phyloP scores from a whole-genome alignment of 2,888 invertebrate species.

The Ormyrus rosae region DNA sequence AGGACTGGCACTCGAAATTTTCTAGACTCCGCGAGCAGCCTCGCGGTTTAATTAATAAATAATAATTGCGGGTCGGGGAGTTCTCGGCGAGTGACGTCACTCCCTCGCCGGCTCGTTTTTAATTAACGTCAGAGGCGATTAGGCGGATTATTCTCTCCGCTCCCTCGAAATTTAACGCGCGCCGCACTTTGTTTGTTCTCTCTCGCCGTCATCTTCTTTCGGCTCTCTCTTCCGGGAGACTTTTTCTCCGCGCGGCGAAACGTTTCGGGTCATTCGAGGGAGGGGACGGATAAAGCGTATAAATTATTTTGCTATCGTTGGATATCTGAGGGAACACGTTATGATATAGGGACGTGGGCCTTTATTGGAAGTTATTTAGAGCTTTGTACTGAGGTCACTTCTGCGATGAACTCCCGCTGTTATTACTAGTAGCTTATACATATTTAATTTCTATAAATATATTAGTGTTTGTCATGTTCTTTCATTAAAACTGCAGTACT shows the following conservation, averaged over 20 bases:
- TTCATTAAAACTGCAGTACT: too few species aligned
- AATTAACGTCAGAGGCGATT: constrained; percentile 53
- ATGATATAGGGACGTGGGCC: background rate
- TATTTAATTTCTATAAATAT: too few species aligned
- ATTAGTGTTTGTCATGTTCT: too few species aligned
- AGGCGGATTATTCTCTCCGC: constrained; percentile 28
- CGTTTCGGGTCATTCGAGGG: background rate
- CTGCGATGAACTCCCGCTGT: too few species aligned
- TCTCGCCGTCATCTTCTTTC: background rate
- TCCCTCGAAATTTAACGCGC: constrained; percentile 2
- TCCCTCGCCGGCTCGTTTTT: constrained; percentile 30
- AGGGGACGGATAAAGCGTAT: background rate
- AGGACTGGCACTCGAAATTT: background rate
- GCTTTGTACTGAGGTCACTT: too few species aligned
- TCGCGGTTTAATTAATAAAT: constrained; percentile 41
- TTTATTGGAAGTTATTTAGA: too few species aligned
- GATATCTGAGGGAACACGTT: constrained; percentile 10
- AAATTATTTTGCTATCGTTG: constrained; percentile 36
- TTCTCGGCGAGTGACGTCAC: constrained; percentile 18
- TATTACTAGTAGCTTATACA: too few species aligned
- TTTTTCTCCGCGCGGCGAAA: background rate
- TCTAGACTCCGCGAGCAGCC: constrained; percentile 1
- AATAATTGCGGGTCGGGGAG: constrained; percentile 30
- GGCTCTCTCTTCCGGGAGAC: background rate
- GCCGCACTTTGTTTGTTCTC: constrained; percentile 26